These are phyloP conservation scores for Lacerta agilis DNA, from an alignment of 2,797 vertebrate species.

Conservation along the genomic window DNA sequence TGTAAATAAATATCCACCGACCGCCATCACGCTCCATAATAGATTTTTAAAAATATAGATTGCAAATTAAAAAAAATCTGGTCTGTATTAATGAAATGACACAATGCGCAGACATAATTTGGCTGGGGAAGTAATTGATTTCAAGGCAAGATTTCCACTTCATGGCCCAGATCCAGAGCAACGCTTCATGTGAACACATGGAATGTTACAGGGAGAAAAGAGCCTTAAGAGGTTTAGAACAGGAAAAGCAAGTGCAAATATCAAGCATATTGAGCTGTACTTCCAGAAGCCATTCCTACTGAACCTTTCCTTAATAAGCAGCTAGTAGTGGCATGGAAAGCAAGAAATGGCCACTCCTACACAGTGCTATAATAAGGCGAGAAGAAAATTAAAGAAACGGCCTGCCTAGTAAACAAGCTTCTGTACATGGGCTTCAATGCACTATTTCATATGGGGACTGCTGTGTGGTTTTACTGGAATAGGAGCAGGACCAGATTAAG, in stretches of 20 bases:
- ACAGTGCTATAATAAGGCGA: background rate
- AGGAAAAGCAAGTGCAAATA: background rate
- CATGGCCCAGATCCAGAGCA: background rate
- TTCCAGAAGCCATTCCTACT: background rate
- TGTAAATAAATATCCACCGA: conserved; percentile 45
- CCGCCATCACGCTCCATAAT: conserved; percentile 46
- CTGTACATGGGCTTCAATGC: background rate
- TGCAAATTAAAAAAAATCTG: conserved; percentile 49
- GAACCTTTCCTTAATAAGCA: background rate
- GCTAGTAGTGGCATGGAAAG: background rate
- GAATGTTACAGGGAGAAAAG: background rate
- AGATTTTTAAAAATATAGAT: conserved; percentile 16
- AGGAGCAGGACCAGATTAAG: background rate
- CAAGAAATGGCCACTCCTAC: background rate
- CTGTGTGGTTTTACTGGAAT: background rate
- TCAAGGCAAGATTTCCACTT: background rate
- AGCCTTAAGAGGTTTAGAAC: background rate
- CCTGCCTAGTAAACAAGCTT: background rate
- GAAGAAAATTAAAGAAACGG: background rate
- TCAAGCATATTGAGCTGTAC: no score
- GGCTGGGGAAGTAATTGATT: background rate
- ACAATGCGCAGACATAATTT: conserved; percentile 14
- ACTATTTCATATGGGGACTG: background rate
- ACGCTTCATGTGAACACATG: background rate
- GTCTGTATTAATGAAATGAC: conserved; percentile 55